phyloP scores from a whole-genome alignment of 2,797 vertebrate species.

The Gambelia wislizenii region DNA sequence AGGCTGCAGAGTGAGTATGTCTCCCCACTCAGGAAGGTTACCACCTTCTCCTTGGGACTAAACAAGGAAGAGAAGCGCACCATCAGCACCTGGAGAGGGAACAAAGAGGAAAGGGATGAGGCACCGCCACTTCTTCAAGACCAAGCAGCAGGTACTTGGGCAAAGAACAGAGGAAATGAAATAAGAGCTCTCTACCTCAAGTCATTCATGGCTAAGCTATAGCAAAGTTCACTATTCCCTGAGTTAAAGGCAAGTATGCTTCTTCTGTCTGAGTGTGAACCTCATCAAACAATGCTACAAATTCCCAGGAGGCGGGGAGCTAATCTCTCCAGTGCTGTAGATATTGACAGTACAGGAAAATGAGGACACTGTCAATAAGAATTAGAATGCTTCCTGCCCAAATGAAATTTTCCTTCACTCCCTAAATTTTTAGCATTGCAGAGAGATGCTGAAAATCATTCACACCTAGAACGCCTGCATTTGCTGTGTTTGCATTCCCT shows the following conservation, averaged over 20 bases:
- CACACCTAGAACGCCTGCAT: too few species aligned
- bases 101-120: not conserved
- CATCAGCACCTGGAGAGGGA: conserved; percentile 84
- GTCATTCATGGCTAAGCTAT: not conserved
- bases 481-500: too few species aligned
- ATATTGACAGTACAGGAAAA: too few species aligned
- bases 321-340: too few species aligned
- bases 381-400: too few species aligned
- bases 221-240: not conserved
- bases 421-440: too few species aligned
- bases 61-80: conserved; percentile 88
- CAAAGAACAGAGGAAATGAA: not conserved
- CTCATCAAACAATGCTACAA: not conserved
- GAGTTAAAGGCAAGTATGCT: not conserved
- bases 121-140: not conserved
- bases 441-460: too few species aligned
- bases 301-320: not conserved
- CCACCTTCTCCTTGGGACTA: conserved; percentile 85
- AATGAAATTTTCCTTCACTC: too few species aligned
- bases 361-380: too few species aligned
- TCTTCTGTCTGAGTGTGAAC: not conserved
- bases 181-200: not conserved
- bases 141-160: not conserved
- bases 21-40: conserved; percentile 88
- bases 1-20: conserved; percentile 86